Evolutionary conservation across 2,888 invertebrate species (phyloP).

Genomic region (Hirudinaria manillensis): DNA sequence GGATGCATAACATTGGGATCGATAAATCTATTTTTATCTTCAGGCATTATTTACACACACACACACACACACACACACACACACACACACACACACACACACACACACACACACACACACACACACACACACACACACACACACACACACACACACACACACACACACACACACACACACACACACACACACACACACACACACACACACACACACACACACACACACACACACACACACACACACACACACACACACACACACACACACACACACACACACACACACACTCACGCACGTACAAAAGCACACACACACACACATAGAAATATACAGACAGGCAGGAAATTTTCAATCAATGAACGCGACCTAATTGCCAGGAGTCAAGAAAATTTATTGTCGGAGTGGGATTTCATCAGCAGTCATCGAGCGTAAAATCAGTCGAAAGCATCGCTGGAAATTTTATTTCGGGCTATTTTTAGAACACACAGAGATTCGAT

Average conservation of each 20-base stretch:
- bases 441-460: too few relatives aligned
- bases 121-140: constrained; percentile 19
- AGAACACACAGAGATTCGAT: too few relatives aligned
- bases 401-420: too few relatives aligned
- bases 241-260: constrained; percentile 26
- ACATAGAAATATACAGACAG: not conserved
- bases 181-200: constrained; percentile 25
- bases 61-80: constrained; percentile 9
- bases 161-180: constrained; percentile 24
- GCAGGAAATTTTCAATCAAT: not conserved
- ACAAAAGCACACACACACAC: constrained; percentile 9
- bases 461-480: too few relatives aligned
- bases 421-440: too few relatives aligned
- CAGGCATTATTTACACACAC: not conserved
- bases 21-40: not conserved
- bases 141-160: constrained; percentile 25
- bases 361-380: too few relatives aligned
- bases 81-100: constrained; percentile 8
- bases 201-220: constrained; percentile 20
- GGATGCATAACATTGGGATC: too few relatives aligned
- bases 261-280: constrained; percentile 14
- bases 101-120: constrained; percentile 18
- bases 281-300: not conserved
- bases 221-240: constrained; percentile 30
- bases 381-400: too few relatives aligned